Conservation (phyloP, 2,888 invertebrate genomes). For the Ichneumoninae sp. region DNA sequence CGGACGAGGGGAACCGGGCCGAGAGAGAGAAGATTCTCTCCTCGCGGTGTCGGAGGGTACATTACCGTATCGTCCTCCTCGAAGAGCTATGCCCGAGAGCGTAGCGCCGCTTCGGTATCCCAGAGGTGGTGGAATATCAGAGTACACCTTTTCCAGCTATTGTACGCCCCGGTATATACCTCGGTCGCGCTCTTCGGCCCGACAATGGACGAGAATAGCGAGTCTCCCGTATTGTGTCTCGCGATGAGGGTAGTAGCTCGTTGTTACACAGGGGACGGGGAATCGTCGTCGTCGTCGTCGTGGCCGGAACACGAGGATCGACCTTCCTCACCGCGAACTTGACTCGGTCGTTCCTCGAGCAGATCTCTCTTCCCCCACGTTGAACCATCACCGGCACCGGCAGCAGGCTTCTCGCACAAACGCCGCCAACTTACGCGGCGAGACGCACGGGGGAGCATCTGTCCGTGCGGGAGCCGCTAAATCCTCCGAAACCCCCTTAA, state of each 20-base stretch:
- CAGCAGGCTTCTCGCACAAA: constrained; percentile 52
- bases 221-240: constrained; percentile 80
- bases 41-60: constrained; percentile 62
- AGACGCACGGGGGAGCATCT: constrained; percentile 78
- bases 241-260: constrained; percentile 63
- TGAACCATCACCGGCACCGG: constrained; percentile 25
- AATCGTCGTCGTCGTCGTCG: constrained; percentile 48
- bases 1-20: constrained; percentile 16
- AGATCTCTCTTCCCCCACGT: constrained; percentile 54
- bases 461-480: constrained; percentile 77
- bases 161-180: constrained; percentile 66
- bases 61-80: constrained; percentile 64
- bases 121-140: constrained; percentile 80
- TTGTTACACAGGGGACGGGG: constrained; percentile 58
- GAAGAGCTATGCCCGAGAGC: constrained; percentile 17
- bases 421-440: constrained; percentile 71
- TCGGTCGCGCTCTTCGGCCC: constrained; percentile 68
- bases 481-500: constrained; percentile 77
- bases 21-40: constrained; percentile 46
- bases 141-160: constrained; percentile 80
- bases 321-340: constrained; percentile 66
- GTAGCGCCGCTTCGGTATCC: constrained; percentile 45
- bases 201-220: constrained; percentile 78
- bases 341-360: constrained; percentile 66
- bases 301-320: constrained; percentile 73